Evolutionary conservation across 2,797 vertebrate genomes (phyloP).

Genomic region (Neomorphus geoffroyi): DNA sequence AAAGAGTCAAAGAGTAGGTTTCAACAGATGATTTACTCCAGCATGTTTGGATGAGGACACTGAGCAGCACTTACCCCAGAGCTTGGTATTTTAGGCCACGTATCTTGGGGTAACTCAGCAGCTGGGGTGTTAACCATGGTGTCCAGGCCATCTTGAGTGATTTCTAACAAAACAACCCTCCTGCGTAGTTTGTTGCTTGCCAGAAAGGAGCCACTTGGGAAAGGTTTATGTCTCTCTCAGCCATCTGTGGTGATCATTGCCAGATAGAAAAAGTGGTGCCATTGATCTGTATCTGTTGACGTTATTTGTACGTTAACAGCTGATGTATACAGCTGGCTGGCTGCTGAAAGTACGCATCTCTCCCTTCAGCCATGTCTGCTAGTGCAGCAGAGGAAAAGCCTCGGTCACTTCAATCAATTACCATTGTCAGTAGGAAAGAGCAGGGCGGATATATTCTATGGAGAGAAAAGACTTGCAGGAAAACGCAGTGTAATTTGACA

Average conservation of each 20-base stretch:
- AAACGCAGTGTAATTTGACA: not conserved
- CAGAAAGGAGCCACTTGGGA: conserved; percentile 36
- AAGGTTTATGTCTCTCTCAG: conserved; percentile 1
- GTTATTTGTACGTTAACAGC: not conserved
- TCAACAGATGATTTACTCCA: conserved; percentile 24
- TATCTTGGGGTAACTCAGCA: not conserved
- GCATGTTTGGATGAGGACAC: not conserved
- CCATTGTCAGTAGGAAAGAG: not conserved
- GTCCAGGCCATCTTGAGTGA: not conserved
- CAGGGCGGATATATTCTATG: not conserved
- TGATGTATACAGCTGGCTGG: conserved; percentile 33
- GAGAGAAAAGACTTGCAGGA: not conserved
- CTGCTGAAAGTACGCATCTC: not conserved
- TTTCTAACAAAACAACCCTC: not conserved
- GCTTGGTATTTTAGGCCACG: not conserved
- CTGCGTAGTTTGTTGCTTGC: not conserved
- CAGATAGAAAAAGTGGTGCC: not conserved
- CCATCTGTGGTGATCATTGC: conserved; percentile 48
- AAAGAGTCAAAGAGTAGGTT: not conserved
- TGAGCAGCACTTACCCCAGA: not conserved
- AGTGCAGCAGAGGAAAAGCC: not conserved
- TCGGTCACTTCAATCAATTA: not conserved
- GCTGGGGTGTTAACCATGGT: not conserved
- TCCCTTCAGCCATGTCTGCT: not conserved
- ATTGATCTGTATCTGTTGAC: conserved; percentile 42